Conservation (phyloP, 1,140 invertebrate genomes). For the Thalassaphorura encarpata region DNA sequence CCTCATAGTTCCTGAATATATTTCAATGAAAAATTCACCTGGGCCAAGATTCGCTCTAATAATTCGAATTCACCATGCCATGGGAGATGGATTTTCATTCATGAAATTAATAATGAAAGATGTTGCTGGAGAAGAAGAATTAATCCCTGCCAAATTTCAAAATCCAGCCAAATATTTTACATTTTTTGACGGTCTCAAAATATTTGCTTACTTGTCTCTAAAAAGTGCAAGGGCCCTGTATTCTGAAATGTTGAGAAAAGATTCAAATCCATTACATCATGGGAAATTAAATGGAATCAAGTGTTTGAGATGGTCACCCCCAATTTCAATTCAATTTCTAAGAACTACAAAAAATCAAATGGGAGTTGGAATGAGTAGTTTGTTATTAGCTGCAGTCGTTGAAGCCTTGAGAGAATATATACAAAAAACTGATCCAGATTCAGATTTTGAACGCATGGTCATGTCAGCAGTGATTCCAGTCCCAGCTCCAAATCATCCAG, state of each 20-base stretch:
- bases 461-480: conserved; percentile 23
- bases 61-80: conserved; percentile 27
- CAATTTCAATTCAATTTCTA: conserved; percentile 19
- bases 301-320: conserved; percentile 18
- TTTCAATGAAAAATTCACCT: not conserved
- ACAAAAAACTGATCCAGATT: too few relatives aligned
- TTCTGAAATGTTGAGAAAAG: conserved; percentile 16
- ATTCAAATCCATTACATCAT: conserved; percentile 19
- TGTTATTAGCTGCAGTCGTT: conserved; percentile 16
- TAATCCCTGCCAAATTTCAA: conserved; percentile 6
- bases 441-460: too few relatives aligned
- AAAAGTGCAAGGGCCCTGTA: conserved; percentile 18
- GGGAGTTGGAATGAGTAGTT: conserved; percentile 20
- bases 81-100: conserved; percentile 29
- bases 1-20: conserved; percentile 25
- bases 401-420: conserved; percentile 17
- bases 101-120: conserved; percentile 28
- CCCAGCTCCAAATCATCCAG: conserved; percentile 28
- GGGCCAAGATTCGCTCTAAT: conserved; percentile 18
- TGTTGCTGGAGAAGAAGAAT: conserved; percentile 17
- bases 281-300: conserved; percentile 9
- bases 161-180: conserved; percentile 1
- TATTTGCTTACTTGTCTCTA: conserved; percentile 22
- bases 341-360: conserved; percentile 17
- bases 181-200: conserved; percentile 11